phyloP scores from a whole-genome alignment of 2,797 vertebrate genomes.

The Fistularia commersonii region DNA sequence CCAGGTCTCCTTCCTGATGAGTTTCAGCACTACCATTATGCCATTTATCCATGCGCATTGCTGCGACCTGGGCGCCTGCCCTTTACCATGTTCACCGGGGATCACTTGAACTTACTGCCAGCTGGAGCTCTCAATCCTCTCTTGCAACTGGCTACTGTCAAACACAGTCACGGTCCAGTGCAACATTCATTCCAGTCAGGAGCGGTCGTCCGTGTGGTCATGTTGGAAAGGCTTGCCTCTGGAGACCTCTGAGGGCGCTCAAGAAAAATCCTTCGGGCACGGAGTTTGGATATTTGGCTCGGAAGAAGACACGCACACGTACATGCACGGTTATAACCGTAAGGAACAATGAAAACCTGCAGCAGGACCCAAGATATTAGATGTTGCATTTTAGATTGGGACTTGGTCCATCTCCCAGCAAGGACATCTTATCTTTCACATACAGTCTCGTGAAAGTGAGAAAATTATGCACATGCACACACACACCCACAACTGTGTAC shows the following conservation, averaged over 20 bases:
- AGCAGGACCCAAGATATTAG: too few relatives aligned
- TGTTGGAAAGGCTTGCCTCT: not conserved
- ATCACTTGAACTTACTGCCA: constrained; percentile 20
- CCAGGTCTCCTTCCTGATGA: too few relatives aligned
- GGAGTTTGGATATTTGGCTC: constrained; percentile 5
- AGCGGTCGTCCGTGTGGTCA: constrained; percentile 2
- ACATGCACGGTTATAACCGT: too few relatives aligned
- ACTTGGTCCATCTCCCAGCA: too few relatives aligned
- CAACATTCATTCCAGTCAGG: constrained; percentile 8
- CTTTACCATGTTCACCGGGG: constrained; percentile 10
- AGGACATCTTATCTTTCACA: too few relatives aligned
- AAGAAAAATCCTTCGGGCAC: constrained; percentile 10
- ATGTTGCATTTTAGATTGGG: too few relatives aligned
- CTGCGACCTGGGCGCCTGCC: constrained; percentile 13
- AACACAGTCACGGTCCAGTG: constrained; percentile 1
- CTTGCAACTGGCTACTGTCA: constrained; percentile 16
- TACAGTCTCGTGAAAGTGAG: too few relatives aligned
- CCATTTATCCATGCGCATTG: too few relatives aligned
- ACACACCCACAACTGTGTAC: constrained; percentile 3
- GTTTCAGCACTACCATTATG: too few relatives aligned
- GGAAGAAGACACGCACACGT: constrained; percentile 6
- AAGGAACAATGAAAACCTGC: too few relatives aligned
- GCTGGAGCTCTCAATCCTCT: constrained; percentile 11
- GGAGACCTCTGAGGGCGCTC: constrained; percentile 19
- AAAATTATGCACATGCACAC: not conserved